Base-by-base conservation (phyloP, 2,797 vertebrate species). In the Gadopsis bispinosus region DNA sequence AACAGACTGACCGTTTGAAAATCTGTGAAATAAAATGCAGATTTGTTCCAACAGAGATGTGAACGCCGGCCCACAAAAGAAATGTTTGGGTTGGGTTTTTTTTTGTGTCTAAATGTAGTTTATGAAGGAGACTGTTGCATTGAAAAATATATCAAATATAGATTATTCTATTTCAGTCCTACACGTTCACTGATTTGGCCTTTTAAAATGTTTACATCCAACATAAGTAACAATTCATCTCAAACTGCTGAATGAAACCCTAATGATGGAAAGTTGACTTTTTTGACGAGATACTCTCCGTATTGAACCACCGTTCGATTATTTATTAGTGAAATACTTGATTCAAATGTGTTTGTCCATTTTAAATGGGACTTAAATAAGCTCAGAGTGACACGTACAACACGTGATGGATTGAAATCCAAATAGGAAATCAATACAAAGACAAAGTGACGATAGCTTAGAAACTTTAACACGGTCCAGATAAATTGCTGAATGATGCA, bases 131-230 rank as follows among this genome's bases (percentile, higher is more conserved):
- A 31, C 20, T 16, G n/a, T 37, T 1, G 7, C 12, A 1, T n/a
- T 47, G 7, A 60, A 26, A 76, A 53, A 73, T 8, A 41, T 31
- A 47, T 75, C 61, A 75, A 55, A 75, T 62, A 62, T 62, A 22
- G 41, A 54, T 58, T 54, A 0, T n/a, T 55, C 37, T 43, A 13
- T 64, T 19, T n/a, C 7, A 35, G 2, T 12, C 13, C 11, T 3
- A 19, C 8, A 39, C 11, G 37, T 39, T 33, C 3, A 33, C 4
- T 39, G 7, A 16, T 17, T 50, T 47, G 41, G 41, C 7, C 20
- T 22, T 63, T 29, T 9, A 37, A 29, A 33, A 31, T 59, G 37
- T 33, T 59, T 33, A 20, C 56, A 55, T 16, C 20, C 22, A 26
- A 35, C 19, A 53, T 5, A 14, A n/a, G 43, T 53, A 45, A 10